Conservation (phyloP, 2,888 invertebrate species). For the Leptinotarsa peninsularis region DNA sequence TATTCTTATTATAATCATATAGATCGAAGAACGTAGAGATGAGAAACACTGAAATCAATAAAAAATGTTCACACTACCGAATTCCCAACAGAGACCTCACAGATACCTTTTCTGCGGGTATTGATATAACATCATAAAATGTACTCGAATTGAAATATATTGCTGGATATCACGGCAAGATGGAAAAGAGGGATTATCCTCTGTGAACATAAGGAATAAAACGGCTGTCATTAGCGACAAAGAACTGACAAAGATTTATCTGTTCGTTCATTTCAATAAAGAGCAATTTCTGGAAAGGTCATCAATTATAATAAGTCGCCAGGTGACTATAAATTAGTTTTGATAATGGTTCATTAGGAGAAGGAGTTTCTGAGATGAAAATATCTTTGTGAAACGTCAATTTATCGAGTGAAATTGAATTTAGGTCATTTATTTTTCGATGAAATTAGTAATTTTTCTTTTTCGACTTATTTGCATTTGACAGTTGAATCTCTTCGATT, state of each 20-base stretch:
- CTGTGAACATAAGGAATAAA: neutral
- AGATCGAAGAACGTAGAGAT: too few species aligned
- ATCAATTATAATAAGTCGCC: slow-evolving; percentile 42
- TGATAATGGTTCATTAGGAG: slow-evolving; percentile 50
- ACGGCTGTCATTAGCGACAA: neutral
- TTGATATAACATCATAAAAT: neutral
- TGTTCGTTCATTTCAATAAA: slow-evolving; percentile 30
- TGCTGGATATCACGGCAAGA: neutral
- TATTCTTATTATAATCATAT: too few species aligned
- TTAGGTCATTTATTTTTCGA: neutral
- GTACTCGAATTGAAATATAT: neutral
- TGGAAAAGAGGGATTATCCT: neutral
- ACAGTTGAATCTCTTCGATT: neutral
- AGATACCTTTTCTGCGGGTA: neutral
- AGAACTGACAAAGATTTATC: slow-evolving; percentile 3
- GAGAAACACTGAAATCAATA: too few species aligned
- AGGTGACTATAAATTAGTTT: slow-evolving; percentile 46
- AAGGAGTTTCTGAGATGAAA: slow-evolving; percentile 51
- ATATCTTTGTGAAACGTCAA: slow-evolving; percentile 47
- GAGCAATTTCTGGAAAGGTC: slow-evolving; percentile 34
- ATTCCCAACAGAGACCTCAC: too few species aligned
- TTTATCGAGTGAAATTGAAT: slow-evolving; percentile 37
- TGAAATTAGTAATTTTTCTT: neutral
- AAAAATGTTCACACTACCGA: too few species aligned
- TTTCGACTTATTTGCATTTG: neutral